Evolutionary conservation across 2,888 invertebrate species (phyloP).

Genomic region (Pterostichus madidus): DNA sequence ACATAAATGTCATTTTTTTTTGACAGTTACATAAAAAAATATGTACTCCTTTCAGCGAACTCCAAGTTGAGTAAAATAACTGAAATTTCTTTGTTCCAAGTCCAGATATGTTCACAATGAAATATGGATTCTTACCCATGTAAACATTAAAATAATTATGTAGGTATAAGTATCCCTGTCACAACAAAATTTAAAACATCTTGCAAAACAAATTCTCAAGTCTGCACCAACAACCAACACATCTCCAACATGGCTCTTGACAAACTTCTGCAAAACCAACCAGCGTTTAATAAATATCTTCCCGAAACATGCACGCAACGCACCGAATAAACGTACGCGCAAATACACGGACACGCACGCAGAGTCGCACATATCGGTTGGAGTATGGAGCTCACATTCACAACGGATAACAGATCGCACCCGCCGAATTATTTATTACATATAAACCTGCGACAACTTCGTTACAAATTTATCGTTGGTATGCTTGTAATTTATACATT

Average conservation of each 20-base stretch:
- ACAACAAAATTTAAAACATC: constrained; percentile 28
- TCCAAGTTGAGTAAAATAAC: too few species aligned
- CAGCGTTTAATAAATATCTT: constrained; percentile 44
- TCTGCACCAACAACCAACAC: not conserved
- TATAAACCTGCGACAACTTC: constrained; percentile 61
- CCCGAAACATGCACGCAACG: constrained; percentile 42
- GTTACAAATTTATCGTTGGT: constrained; percentile 63
- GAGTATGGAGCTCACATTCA: not conserved
- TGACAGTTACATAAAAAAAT: too few species aligned
- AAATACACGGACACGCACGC: not conserved
- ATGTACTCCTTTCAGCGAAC: too few species aligned
- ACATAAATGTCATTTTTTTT: too few species aligned
- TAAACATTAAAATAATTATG: constrained; percentile 21
- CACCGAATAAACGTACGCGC: not conserved
- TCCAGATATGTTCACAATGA: not conserved
- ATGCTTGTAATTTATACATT: constrained; percentile 61
- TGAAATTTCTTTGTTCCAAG: too few species aligned
- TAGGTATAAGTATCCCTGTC: constrained; percentile 12
- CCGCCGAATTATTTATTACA: constrained; percentile 64
- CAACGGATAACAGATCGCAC: constrained; percentile 60
- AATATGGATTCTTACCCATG: not conserved
- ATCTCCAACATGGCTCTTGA: constrained; percentile 17
- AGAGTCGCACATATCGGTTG: constrained; percentile 38
- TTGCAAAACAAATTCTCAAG: constrained; percentile 10
- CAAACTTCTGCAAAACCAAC: constrained; percentile 21